Evolutionary conservation across 2,797 vertebrate species (phyloP).

Genomic region (Lacerta viridis): DNA sequence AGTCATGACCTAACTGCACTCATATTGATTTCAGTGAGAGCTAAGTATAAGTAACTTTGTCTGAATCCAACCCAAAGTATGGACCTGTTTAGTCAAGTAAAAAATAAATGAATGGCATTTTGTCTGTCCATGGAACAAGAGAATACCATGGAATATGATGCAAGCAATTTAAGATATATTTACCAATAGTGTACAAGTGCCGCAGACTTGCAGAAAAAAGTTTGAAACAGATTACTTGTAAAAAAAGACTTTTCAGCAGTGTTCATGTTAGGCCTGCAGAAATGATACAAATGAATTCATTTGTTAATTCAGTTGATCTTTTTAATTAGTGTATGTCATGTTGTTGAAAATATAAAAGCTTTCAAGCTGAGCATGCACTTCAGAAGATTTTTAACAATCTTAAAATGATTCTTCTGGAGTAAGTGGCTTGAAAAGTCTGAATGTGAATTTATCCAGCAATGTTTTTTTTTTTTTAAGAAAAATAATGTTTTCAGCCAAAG

Average conservation of each 20-base stretch:
- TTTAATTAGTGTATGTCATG: not conserved
- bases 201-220: not conserved
- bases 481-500: not conserved
- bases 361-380: not conserved
- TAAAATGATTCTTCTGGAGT: not conserved
- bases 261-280: not conserved
- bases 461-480: not conserved
- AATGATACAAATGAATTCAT: not conserved
- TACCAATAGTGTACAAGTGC: not conserved
- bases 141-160: not conserved
- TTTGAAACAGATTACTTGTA: conserved; percentile 28
- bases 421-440: accelerated
- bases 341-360: not conserved
- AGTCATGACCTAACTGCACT: not conserved
- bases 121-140: not conserved
- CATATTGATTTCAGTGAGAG: not conserved
- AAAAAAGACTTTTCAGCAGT: conserved; percentile 3
- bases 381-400: not conserved
- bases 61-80: not conserved
- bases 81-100: conserved; percentile 28
- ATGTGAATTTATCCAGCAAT: conserved; percentile 42
- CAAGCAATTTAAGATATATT: conserved; percentile 8
- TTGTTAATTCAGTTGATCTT: not conserved
- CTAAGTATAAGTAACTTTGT: not conserved
- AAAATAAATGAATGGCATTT: not conserved